Base-by-base conservation (phyloP, 2,888 invertebrate species). In the Elegia similella region DNA sequence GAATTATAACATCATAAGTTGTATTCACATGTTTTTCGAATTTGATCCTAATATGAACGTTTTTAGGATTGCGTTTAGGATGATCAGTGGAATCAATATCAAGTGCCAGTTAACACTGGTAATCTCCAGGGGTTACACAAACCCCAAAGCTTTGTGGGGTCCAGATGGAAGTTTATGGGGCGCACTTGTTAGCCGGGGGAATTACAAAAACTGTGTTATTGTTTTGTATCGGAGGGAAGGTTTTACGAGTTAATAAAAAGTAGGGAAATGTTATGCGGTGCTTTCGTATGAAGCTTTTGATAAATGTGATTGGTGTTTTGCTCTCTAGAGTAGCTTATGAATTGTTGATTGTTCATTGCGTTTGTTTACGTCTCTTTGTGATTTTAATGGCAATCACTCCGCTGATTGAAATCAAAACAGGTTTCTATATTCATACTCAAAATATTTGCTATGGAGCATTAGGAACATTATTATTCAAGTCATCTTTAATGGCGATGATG, bases 201-300 rank as follows among this genome's bases (percentile, higher is more conserved):
- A 86, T 86, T 88, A 83, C 82, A 88, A 88, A 89, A 87, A 88
- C 76, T 78, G 78, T 81, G 84, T 87, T 87, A 86, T 86, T 86
- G 85, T 86, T 86, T 84, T 79, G 80, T 81, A 82, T 78, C 70
- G 65, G 71, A 70, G 76, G 76, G 74, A 65, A 67, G 76, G 73
- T 81, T 85, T 88, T 86, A 88, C 80, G 86, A 78, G 86, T 80
- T 87, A 87, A 88, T 88, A 88, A 88, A 88, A 86, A 84, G 83
- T 78, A 73, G 73, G 74, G 75, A 77, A 80, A 80, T 82, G 67
- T 69, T 60, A 65, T 75, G 72, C 64, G 73, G 72, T 69, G 64
- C 52, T 55, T 68, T 65, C 66, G 63, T 59, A 64, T 73, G 73
- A 75, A 73, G 70, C 67, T 75, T 76, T 73, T 82, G 77, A 74